Evolutionary conservation across 2,797 vertebrate species (phyloP), one percentile per base, ranked within the genome.

Genomic region (Eptatretus atami): DNA sequence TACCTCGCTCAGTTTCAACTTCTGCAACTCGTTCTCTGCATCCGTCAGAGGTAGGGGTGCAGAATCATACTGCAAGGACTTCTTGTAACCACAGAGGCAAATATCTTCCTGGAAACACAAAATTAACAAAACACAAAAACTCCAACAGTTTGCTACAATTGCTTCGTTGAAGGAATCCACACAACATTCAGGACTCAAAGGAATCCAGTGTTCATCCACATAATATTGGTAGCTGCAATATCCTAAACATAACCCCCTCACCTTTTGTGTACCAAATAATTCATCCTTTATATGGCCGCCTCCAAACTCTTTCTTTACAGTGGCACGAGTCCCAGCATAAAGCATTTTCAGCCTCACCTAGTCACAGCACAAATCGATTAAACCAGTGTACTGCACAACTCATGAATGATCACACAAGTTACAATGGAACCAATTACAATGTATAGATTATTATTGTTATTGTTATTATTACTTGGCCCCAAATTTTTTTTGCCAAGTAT

Each of bases 281-380:
- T 98, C 92, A 0, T 95, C 88, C 73, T 82, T 95, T 67, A 98
- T 82, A 70, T 95, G 84, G 12, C 86, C 87, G 4, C 87, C 84
- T 0, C 92, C 90, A 68, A 98, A 98, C 72, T 96, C 92, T 70
- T 94, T 96, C 77, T 98, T 96, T 72, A 98, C 82, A 0, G 92
- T 98, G 60, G 90, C 87, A 69, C 90, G 79, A 1, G 92, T 98
- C 14, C 88, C 92, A 6, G 92, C 92, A 0, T 98, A 98, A 44
- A 96, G 75, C 92, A 98, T 98, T 78, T 98, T 98, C 76, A 86
- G 81, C 71, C 92, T 81, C 67, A 95, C 90, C 92, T 98, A 68
- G 1, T 3, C 54, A 1, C 2, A 11, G 64, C 63, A 63, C 55
- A 44, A 44, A 44, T 44, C 31, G 31, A 44, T 44, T 3, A 44